These are phyloP conservation scores for Dilophus febrilis DNA, from an alignment of 2,888 invertebrate species.

Conservation along the genomic window DNA sequence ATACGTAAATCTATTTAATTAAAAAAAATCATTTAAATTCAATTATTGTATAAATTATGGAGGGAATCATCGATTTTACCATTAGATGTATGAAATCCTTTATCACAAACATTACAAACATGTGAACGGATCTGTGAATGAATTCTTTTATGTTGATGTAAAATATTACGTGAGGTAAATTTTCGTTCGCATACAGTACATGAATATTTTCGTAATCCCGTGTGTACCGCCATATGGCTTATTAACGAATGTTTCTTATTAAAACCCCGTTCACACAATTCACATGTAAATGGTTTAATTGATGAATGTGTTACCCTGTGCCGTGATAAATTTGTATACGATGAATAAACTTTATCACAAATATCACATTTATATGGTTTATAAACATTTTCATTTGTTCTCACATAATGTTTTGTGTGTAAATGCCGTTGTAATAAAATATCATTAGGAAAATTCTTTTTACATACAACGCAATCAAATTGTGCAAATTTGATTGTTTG, in stretches of 20 bases:
- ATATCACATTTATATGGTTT: slow-evolving; percentile 2
- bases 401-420: not conserved
- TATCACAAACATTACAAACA: not conserved
- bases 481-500: too few relatives aligned
- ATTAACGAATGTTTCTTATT: not conserved
- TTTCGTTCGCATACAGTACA: slow-evolving; percentile 1
- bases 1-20: not conserved
- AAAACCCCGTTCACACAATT: not conserved
- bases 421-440: not conserved
- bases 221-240: not conserved
- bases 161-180: not conserved
- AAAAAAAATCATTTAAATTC: too few relatives aligned
- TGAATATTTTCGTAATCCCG: not conserved
- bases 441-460: not conserved
- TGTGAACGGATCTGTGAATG: not conserved
- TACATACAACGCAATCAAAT: not conserved
- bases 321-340: not conserved
- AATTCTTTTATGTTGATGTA: slow-evolving; percentile 1
- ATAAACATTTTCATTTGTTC: not conserved
- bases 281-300: not conserved
- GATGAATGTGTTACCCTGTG: not conserved
- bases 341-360: slow-evolving; percentile 18
- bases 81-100: slow-evolving; percentile 1
- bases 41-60: too few relatives aligned
- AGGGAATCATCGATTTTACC: not conserved